These are phyloP conservation scores for Myiopsitta monachus DNA, from an alignment of 2,113 vertebrate species.

Conservation along the genomic window DNA sequence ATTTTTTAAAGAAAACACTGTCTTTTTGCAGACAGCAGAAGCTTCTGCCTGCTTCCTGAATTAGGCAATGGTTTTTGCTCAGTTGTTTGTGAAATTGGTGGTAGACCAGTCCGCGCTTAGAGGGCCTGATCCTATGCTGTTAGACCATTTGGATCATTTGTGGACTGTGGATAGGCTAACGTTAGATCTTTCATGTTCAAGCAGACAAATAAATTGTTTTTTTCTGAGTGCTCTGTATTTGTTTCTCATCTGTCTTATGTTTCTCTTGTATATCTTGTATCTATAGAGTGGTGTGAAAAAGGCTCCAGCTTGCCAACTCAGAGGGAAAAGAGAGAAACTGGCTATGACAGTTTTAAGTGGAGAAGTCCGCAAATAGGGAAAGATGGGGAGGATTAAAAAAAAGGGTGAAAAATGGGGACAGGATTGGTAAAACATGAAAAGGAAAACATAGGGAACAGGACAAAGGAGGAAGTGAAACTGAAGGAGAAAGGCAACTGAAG, in stretches of 20 bases:
- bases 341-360: not conserved
- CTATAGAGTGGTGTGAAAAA: not conserved
- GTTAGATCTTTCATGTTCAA: not conserved
- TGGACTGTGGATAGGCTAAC: not conserved
- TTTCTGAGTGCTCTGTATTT: not conserved
- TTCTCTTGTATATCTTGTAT: not conserved
- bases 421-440: not conserved
- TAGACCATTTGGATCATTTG: not conserved
- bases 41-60: not conserved
- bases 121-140: not conserved
- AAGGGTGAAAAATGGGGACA: not conserved
- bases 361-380: not conserved
- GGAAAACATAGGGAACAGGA: conserved; percentile 23
- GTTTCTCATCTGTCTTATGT: not conserved
- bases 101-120: not conserved
- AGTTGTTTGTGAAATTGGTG: not conserved
- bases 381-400: not conserved
- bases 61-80: not conserved
- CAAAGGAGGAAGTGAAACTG: conserved; percentile 19
- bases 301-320: not conserved
- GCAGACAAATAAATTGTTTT: not conserved
- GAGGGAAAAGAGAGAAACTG: not conserved
- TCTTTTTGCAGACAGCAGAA: not conserved
- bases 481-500: conserved; percentile 31
- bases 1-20: not conserved